Conservation (phyloP, 2,113 vertebrate genomes). For the Malurus melanocephalus region DNA sequence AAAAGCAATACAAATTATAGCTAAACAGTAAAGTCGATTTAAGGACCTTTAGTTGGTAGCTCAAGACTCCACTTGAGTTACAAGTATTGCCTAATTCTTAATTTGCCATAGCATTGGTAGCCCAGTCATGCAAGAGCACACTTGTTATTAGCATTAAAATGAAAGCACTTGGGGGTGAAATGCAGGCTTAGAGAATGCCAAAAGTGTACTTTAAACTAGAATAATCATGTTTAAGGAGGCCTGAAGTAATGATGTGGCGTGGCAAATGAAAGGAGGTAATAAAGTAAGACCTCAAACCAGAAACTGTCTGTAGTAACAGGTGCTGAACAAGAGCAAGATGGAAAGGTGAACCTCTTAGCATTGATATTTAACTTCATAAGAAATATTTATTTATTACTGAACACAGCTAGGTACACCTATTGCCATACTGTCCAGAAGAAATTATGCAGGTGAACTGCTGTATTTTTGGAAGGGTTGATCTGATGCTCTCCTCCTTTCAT, state of each 20-base stretch:
- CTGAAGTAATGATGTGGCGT: not conserved
- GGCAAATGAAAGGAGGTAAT: not conserved
- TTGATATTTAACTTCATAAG: not conserved
- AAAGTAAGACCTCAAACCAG: not conserved
- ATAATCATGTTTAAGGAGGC: not conserved
- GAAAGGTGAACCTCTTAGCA: not conserved
- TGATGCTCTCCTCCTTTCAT: not conserved
- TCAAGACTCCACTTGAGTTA: not conserved
- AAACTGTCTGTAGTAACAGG: not conserved
- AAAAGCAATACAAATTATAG: not conserved
- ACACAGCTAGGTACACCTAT: not conserved
- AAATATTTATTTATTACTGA: not conserved
- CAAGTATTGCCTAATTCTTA: not conserved
- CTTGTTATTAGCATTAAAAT: slow-evolving; percentile 2
- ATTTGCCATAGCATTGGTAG: not conserved
- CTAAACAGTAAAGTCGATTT: not conserved
- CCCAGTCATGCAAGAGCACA: not conserved
- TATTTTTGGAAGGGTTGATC: not conserved
- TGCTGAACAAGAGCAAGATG: not conserved
- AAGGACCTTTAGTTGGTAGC: not conserved
- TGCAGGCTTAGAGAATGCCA: not conserved
- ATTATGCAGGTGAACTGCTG: not conserved
- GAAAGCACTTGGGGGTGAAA: not conserved
- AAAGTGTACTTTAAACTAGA: not conserved
- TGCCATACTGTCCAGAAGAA: not conserved